A percentile compares a stretch with the other conserved stretches of the same genome.
These are phyloP conservation scores for Agelaius tricolor DNA, from an alignment of 2,113 vertebrate species.

Conservation along the genomic window DNA sequence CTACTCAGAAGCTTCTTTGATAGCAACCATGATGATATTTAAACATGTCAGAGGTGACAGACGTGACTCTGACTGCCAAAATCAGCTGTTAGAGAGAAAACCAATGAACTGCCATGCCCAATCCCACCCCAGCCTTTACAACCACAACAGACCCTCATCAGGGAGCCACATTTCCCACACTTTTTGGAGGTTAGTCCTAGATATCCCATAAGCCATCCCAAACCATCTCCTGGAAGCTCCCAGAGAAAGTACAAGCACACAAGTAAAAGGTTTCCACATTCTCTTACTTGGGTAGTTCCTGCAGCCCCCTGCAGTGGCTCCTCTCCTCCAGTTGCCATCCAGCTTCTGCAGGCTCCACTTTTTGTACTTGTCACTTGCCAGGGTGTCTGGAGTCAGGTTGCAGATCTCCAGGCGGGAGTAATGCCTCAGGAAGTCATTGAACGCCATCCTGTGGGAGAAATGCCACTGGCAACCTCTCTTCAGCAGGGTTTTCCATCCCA, in stretches of 20 bases:
- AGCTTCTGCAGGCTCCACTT: slow-evolving; percentile 90
- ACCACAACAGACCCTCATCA: background rate
- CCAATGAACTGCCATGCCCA: background rate
- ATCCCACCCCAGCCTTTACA: background rate
- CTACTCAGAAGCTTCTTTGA: background rate
- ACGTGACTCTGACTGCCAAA: background rate
- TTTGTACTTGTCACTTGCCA: slow-evolving; percentile 81
- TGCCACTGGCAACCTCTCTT: accelerated
- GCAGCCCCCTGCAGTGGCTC: slow-evolving; percentile 93
- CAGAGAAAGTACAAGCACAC: background rate
- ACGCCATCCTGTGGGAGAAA: slow-evolving; percentile 87
- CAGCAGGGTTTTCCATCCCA: background rate
- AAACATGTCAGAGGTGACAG: background rate
- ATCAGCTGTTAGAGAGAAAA: background rate
- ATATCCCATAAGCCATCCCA: background rate
- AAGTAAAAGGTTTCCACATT: background rate
- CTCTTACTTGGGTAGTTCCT: slow-evolving; percentile 85
- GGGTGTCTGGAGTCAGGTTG: slow-evolving; percentile 91
- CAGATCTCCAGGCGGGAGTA: slow-evolving; percentile 94
- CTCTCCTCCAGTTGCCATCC: slow-evolving; percentile 88
- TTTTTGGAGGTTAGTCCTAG: background rate
- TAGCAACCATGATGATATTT: accelerated
- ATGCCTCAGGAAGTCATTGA: slow-evolving; percentile 84
- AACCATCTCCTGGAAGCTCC: background rate
- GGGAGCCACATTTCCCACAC: background rate